A percentile compares a stretch with the other conserved stretches of the same genome.
Conservation (phyloP, 2,888 invertebrate species). For the Adineta ricciae region DNA sequence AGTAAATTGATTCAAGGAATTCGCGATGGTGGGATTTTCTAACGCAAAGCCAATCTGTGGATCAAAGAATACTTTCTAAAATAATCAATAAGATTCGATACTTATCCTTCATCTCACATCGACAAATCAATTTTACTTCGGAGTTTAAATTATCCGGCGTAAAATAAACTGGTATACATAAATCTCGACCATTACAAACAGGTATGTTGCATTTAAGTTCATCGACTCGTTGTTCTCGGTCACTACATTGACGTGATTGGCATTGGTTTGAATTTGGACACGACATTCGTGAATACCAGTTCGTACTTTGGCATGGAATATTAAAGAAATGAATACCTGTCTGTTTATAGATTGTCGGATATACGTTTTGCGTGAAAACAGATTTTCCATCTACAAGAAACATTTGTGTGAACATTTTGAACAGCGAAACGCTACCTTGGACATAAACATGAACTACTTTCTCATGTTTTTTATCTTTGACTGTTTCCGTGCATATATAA, state of each 20-base stretch:
- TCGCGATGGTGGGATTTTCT: not conserved
- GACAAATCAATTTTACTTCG: not conserved
- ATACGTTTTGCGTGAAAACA: not conserved
- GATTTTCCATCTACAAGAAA: not conserved
- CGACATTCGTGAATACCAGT: not conserved
- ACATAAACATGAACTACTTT: not conserved
- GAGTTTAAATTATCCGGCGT: not conserved
- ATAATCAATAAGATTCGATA: not conserved
- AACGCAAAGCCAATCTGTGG: constrained; percentile 8
- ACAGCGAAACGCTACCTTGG: not conserved
- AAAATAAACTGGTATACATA: constrained; percentile 5
- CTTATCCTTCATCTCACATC: too few species aligned
- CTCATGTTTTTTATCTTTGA: not conserved
- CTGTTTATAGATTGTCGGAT: not conserved
- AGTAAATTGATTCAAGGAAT: not conserved
- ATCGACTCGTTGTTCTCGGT: not conserved
- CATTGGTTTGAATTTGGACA: not conserved
- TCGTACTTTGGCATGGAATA: not conserved
- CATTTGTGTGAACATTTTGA: not conserved
- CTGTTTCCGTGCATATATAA: not conserved
- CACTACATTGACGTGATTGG: not conserved
- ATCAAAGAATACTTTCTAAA: not conserved
- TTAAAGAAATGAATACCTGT: constrained; percentile 10
- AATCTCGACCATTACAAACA: not conserved
- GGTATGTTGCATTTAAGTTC: not conserved